Percentiles rank a stretch among this genome's conserved stretches.
Evolutionary conservation across 2,888 invertebrate genomes (phyloP).

Genomic region (Eristalis pertinax): DNA sequence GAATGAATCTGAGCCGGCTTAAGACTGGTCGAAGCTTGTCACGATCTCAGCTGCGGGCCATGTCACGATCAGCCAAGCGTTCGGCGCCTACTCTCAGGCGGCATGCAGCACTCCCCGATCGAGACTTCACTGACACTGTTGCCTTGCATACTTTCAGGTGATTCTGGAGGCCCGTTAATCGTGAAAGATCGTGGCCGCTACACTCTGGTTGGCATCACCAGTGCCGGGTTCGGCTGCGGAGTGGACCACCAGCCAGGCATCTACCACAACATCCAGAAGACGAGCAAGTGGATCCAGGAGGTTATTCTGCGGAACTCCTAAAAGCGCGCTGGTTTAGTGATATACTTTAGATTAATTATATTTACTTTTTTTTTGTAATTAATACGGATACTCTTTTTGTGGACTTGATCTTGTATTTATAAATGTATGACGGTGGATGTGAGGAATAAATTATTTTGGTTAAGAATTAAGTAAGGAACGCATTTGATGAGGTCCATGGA

Average conservation of each 20-base stretch:
- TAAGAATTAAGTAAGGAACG: neutral
- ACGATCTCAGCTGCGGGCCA: neutral
- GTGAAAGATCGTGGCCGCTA: slow-evolving; percentile 87
- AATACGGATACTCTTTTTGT: slow-evolving; percentile 4
- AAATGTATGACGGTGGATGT: neutral
- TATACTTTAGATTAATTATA: neutral
- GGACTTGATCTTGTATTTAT: neutral
- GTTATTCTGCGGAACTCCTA: slow-evolving; percentile 81
- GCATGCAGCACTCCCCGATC: neutral
- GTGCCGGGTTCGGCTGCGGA: slow-evolving; percentile 93
- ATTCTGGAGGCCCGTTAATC: slow-evolving; percentile 90
- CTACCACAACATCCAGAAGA: slow-evolving; percentile 90
- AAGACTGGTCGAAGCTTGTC: neutral
- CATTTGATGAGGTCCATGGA: too few relatives aligned
- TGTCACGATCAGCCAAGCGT: neutral
- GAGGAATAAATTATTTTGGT: neutral
- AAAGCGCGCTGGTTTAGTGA: neutral
- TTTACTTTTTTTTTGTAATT: slow-evolving; percentile 12
- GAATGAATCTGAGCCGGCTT: neutral
- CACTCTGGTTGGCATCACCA: slow-evolving; percentile 91
- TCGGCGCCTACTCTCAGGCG: slow-evolving; percentile 73
- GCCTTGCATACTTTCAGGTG: slow-evolving; percentile 82
- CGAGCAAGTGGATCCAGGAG: slow-evolving; percentile 86
- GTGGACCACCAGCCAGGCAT: slow-evolving; percentile 93
- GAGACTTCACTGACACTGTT: neutral